These are phyloP conservation scores for Hirtodrosophila histrioides DNA, from an alignment of 2,888 invertebrate species.

Conservation along the genomic window DNA sequence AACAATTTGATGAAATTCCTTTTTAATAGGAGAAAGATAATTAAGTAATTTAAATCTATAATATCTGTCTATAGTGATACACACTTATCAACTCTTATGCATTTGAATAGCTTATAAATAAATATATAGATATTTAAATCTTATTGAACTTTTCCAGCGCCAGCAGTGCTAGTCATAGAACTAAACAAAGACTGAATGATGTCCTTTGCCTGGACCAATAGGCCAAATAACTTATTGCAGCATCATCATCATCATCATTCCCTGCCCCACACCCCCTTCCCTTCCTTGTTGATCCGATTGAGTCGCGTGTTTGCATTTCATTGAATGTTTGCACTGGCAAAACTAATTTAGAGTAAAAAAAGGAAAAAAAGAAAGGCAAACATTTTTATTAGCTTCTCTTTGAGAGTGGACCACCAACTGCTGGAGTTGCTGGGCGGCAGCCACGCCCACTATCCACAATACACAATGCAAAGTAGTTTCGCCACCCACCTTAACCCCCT, in stretches of 20 bases:
- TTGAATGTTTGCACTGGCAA: constrained; percentile 45
- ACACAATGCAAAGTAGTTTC: constrained; percentile 57
- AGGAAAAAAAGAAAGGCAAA: constrained; percentile 1
- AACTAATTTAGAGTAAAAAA: constrained; percentile 43
- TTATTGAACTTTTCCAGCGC: too few species aligned
- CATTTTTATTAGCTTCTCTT: constrained; percentile 56
- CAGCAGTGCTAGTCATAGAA: too few species aligned
- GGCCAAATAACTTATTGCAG: constrained; percentile 7
- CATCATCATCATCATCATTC: constrained; percentile 4
- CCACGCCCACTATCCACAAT: constrained; percentile 39
- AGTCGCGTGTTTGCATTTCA: constrained; percentile 44
- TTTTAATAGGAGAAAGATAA: too few species aligned
- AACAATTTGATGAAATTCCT: too few species aligned
- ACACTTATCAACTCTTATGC: too few species aligned
- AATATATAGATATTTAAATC: too few species aligned
- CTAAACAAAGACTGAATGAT: too few species aligned
- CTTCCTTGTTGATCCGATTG: background rate
- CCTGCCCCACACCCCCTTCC: background rate
- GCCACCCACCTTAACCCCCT: background rate
- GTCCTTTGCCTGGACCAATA: background rate
- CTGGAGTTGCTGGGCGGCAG: constrained; percentile 21
- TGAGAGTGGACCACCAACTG: constrained; percentile 22
- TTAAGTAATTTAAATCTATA: too few species aligned
- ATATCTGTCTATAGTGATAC: too few species aligned
- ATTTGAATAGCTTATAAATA: too few species aligned